phyloP scores from a whole-genome alignment of 1,140 invertebrate species.

The Drosophila baimaii region DNA sequence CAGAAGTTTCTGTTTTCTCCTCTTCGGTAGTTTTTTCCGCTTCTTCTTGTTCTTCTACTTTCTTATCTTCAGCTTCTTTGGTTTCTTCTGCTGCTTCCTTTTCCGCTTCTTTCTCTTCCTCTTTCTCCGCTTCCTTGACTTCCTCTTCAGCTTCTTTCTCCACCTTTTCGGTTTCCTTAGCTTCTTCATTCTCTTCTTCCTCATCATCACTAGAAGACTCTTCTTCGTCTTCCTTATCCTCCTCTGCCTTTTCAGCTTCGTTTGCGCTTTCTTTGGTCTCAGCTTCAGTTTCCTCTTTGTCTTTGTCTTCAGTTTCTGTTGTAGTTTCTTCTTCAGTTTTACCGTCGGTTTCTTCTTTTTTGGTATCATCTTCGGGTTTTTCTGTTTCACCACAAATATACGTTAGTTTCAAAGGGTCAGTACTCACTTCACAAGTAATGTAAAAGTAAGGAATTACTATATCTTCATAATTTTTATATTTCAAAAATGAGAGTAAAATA shows the following conservation, averaged over 20 bases:
- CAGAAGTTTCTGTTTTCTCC: neutral
- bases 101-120: neutral
- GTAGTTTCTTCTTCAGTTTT: neutral
- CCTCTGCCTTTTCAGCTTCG: neutral
- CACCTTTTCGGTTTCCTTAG: neutral
- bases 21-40: neutral
- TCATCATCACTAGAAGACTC: conserved; percentile 1
- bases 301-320: conserved; percentile 8
- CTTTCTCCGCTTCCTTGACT: neutral
- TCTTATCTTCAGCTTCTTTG: conserved; percentile 6
- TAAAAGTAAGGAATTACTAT: neutral
- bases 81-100: conserved; percentile 5
- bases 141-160: neutral
- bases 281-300: conserved; percentile 12
- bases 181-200: neutral
- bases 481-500: too few species aligned
- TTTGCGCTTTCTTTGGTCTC: neutral
- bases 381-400: conserved; percentile 34
- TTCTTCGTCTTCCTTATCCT: neutral
- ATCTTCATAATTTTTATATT: neutral
- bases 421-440: neutral
- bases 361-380: conserved; percentile 10
- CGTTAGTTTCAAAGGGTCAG: conserved; percentile 13
- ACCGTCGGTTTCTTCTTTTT: conserved; percentile 5
- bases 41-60: conserved; percentile 5